Base-by-base conservation (phyloP, 2,797 vertebrate genomes). In the Pipistrellus pipistrellus region DNA sequence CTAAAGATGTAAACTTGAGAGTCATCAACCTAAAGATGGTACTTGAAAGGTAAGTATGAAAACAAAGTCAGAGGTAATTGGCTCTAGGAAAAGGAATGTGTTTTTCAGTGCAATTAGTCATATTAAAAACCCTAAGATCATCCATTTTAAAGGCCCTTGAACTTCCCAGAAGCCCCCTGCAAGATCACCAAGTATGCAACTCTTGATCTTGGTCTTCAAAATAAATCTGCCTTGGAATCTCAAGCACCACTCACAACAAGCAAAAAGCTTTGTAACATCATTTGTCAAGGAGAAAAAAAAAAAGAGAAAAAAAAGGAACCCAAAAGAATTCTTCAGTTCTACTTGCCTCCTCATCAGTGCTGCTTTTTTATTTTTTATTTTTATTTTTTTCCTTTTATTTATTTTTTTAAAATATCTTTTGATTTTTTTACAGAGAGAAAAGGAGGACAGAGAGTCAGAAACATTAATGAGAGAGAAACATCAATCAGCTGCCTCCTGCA, bases 51-150 rank as follows among this genome's bases (percentile, higher is more conserved):
- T 53, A 35, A 76, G 35, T 35, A 21, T 88, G 57, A 88, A 96
- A 88, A 82, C 41, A 46, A 68, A 38, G 57, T 62, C 77, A 88
- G 87, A 76, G 48, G 89, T 35, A 59, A 86, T 18, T 59, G 73
- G 18, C 64, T 92, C 85, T 18, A 90, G 46, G 30, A 82, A 93
- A 94, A 88, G 48, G 48, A 75, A 88, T 17, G 15, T 13, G 35
- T 68, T 69, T 94, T 85, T 41, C 94, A 94, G 82, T 76, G 64
- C 73, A 96, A 73, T 82, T 81, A 80, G 75, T 92, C 38, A 75
- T 38, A 91, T 88, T 92, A 0, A 44, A 93, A 96, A 91, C 55
- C 35, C 44, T 80, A 84, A 80, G 85, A 9, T 73, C 72, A 71
- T 51, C 27, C 23, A 21, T 77, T n/a, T 76, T 72, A 89, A 59